A percentile compares a stretch with the other conserved stretches of the same genome.
Conservation (phyloP, 92 coral and sea anemone species). For the Porites rus region DNA sequence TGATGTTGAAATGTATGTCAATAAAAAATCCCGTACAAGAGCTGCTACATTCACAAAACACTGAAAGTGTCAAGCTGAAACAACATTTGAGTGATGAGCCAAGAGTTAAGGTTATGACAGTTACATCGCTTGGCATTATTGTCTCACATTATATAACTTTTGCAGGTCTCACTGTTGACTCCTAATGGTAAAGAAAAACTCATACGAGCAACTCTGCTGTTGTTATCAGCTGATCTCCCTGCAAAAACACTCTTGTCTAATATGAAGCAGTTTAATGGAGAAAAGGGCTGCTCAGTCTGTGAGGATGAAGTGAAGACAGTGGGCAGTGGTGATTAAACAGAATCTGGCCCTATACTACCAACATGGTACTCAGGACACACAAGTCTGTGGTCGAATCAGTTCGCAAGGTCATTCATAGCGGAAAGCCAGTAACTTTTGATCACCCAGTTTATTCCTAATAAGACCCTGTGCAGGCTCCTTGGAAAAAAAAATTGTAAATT, state of each 20-base stretch:
- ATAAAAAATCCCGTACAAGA: too few species aligned
- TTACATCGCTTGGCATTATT: background rate
- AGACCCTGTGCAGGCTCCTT: too few species aligned
- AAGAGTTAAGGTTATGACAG: too few species aligned
- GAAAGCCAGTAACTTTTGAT: too few species aligned
- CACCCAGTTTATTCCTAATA: too few species aligned
- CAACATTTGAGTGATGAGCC: too few species aligned
- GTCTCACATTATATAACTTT: background rate
- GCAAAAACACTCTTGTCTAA: slow-evolving; percentile 62
- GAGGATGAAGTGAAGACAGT: slow-evolving; percentile 50
- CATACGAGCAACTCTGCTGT: slow-evolving; percentile 56
- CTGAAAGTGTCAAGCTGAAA: too few species aligned
- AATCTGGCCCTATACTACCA: slow-evolving; percentile 60
- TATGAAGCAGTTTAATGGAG: slow-evolving; percentile 68
- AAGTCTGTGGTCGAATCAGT: slow-evolving; percentile 51
- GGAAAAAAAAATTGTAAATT: too few species aligned
- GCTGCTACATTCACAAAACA: too few species aligned
- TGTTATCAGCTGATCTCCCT: slow-evolving; percentile 69
- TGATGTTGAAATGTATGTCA: too few species aligned
- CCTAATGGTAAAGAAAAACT: slow-evolving; percentile 9
- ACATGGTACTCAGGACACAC: slow-evolving; percentile 58
- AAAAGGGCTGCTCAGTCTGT: slow-evolving; percentile 63
- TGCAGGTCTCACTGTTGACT: background rate
- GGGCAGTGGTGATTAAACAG: slow-evolving; percentile 48
- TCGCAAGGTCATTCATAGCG: slow-evolving; percentile 26